These are phyloP conservation scores for Mylabris sibirica DNA, from an alignment of 2,888 invertebrate genomes.

Conservation along the genomic window DNA sequence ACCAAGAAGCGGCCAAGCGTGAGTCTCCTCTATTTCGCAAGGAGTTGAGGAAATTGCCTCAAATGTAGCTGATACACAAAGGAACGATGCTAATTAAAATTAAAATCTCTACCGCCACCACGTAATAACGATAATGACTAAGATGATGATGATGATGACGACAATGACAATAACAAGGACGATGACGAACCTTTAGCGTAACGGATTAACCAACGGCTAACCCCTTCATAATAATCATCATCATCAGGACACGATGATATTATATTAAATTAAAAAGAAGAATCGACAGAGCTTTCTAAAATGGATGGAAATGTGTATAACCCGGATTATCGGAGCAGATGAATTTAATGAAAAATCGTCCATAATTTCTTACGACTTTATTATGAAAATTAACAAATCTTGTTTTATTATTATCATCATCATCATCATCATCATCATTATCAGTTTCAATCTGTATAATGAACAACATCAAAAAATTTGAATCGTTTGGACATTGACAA, in stretches of 20 bases:
- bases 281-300: slow-evolving; percentile 1
- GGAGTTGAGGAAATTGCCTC: slow-evolving; percentile 59
- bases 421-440: not conserved
- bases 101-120: slow-evolving; percentile 51
- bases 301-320: not conserved
- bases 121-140: slow-evolving; percentile 37
- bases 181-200: not conserved
- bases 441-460: not conserved
- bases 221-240: no score
- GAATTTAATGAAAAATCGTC: slow-evolving; percentile 5
- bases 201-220: slow-evolving; percentile 5
- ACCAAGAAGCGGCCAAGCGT: slow-evolving; percentile 57
- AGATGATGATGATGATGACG: not conserved
- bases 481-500: slow-evolving; percentile 24
- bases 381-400: not conserved
- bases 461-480: not conserved
- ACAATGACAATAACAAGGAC: not conserved
- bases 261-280: not conserved
- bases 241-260: not conserved
- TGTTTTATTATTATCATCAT: not conserved
- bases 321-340: slow-evolving; percentile 4
- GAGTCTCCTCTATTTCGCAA: slow-evolving; percentile 48
- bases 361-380: not conserved
- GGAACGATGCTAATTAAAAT: slow-evolving; percentile 59
- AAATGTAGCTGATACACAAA: slow-evolving; percentile 58